Percentiles rank a stretch among this genome's conserved stretches.
phyloP scores from a whole-genome alignment of 2,888 invertebrate species.

The Ichneumon xanthorius region DNA sequence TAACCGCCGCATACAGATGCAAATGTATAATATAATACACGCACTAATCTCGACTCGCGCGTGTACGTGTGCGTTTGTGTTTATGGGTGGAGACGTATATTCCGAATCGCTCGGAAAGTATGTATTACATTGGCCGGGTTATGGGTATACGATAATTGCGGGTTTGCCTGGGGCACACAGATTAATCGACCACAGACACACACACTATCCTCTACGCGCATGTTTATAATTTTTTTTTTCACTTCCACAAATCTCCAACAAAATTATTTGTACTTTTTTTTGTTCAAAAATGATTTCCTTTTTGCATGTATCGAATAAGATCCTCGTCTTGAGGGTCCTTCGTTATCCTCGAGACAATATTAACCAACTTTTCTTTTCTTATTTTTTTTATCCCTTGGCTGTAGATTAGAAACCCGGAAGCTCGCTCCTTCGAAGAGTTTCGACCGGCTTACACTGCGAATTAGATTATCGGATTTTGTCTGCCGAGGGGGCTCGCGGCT shows the following conservation, averaged over 20 bases:
- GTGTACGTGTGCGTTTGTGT: background rate
- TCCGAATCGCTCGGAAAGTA: constrained; percentile 1
- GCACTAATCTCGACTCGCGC: background rate
- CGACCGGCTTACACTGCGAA: constrained; percentile 13
- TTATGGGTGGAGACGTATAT: background rate
- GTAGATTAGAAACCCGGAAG: background rate
- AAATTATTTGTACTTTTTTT: background rate
- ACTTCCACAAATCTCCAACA: background rate
- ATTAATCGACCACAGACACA: background rate
- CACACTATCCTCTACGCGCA: background rate
- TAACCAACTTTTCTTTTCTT: background rate
- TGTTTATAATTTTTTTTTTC: background rate
- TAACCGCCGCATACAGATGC: constrained; percentile 54
- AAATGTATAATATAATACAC: constrained; percentile 36
- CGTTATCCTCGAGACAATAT: background rate
- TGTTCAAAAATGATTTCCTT: too few relatives aligned
- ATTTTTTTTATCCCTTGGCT: background rate
- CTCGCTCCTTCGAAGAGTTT: background rate
- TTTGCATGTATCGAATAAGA: too few relatives aligned
- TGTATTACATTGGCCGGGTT: background rate
- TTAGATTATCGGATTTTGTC: constrained; percentile 40
- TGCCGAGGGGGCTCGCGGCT: constrained; percentile 25
- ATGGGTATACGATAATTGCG: background rate
- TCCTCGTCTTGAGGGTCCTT: too few relatives aligned
- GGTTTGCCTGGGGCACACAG: background rate